These are phyloP conservation scores for Scaptomyza caliginosa DNA, from an alignment of 2,888 invertebrate species.

Conservation along the genomic window DNA sequence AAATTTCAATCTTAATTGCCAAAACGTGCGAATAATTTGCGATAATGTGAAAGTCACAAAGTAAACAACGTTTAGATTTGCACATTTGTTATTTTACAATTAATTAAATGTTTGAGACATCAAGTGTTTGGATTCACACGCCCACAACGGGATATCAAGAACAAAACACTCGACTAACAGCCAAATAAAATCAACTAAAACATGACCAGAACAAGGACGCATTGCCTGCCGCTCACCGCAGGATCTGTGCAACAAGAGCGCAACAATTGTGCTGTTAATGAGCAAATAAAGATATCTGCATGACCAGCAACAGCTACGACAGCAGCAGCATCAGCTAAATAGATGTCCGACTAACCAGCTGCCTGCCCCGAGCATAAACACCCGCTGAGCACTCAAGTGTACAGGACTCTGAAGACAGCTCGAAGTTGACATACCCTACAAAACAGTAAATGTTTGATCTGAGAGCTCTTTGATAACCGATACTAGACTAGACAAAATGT, in stretches of 20 bases:
- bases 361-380: constrained; percentile 33
- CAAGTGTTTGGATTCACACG: constrained; percentile 67
- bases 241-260: constrained; percentile 66
- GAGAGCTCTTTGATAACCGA: too few species aligned
- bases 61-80: neutral
- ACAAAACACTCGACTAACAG: neutral
- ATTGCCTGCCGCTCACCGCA: constrained; percentile 40
- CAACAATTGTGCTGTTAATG: constrained; percentile 76
- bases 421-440: constrained; percentile 32
- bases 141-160: constrained; percentile 43
- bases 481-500: too few species aligned
- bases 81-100: constrained; percentile 3
- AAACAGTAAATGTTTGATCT: too few species aligned
- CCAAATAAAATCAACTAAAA: constrained; percentile 22
- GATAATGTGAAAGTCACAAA: constrained; percentile 26
- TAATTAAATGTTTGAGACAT: constrained; percentile 4
- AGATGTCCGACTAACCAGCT: constrained; percentile 49
- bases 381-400: constrained; percentile 53
- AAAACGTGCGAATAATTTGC: constrained; percentile 50
- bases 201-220: constrained; percentile 19
- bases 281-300: constrained; percentile 78
- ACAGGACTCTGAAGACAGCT: neutral
- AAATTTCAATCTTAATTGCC: constrained; percentile 58
- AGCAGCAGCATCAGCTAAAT: constrained; percentile 51
- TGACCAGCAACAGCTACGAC: constrained; percentile 42